These are phyloP conservation scores for Haemorhous mexicanus DNA, from an alignment of 2,113 vertebrate species.

Conservation along the genomic window DNA sequence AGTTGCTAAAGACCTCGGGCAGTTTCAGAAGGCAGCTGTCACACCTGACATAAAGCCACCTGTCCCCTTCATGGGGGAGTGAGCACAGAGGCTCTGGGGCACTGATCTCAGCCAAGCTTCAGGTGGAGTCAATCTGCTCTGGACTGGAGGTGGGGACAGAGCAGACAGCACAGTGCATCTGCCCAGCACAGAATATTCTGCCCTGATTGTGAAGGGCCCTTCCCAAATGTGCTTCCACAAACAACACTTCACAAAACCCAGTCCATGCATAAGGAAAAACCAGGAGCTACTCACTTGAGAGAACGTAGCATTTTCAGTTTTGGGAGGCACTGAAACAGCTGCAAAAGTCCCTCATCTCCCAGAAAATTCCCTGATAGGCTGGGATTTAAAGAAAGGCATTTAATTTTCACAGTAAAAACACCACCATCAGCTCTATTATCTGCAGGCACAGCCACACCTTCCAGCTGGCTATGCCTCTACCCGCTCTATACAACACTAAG, in stretches of 20 bases:
- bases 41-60: background rate
- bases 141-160: background rate
- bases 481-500: fast-evolving
- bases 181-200: background rate
- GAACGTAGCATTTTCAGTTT: conserved; percentile 65
- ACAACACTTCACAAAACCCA: background rate
- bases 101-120: background rate
- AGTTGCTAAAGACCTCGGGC: background rate
- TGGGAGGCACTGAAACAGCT: conserved; percentile 70
- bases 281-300: conserved; percentile 78
- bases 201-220: background rate
- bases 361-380: conserved; percentile 83
- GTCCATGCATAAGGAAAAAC: background rate
- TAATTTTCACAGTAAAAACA: background rate
- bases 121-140: background rate
- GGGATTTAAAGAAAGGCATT: background rate
- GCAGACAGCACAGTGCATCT: background rate
- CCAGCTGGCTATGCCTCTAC: background rate
- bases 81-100: background rate
- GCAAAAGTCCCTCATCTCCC: conserved; percentile 70
- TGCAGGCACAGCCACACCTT: background rate
- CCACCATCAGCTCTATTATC: background rate
- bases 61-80: background rate
- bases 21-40: background rate
- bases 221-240: background rate